These are phyloP conservation scores for Pseudomyrmex flavicornis DNA, from an alignment of 1,140 invertebrate species.

Conservation along the genomic window DNA sequence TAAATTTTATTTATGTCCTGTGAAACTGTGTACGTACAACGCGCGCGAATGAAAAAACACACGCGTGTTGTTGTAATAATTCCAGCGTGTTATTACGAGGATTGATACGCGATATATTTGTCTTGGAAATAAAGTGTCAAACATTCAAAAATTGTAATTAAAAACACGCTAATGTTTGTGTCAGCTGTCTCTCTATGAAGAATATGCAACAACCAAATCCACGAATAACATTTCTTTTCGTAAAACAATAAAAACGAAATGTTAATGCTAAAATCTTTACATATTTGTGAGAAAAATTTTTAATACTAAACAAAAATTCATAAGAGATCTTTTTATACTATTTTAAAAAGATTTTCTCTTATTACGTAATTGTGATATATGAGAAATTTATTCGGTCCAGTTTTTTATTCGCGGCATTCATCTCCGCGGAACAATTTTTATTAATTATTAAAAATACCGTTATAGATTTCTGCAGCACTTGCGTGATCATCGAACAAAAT, in stretches of 20 bases:
- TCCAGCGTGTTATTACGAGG: not conserved
- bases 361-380: not conserved
- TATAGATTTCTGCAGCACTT: not conserved
- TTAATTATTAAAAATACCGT: not conserved
- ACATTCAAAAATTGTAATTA: constrained; percentile 5
- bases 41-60: constrained; percentile 11
- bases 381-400: not conserved
- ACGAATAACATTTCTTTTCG: not conserved
- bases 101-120: not conserved
- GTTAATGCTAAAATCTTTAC: not conserved
- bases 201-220: not conserved
- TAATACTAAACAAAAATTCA: not conserved
- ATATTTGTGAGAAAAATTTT: not conserved
- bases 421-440: not conserved
- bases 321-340: too few species aligned
- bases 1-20: constrained; percentile 54
- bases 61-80: constrained; percentile 22
- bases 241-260: not conserved
- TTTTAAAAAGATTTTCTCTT: too few species aligned
- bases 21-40: not conserved
- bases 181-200: not conserved
- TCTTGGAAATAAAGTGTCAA: constrained; percentile 29
- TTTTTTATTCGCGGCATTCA: not conserved
- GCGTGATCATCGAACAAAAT: constrained; percentile 3
- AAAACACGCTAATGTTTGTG: constrained; percentile 1